A percentile compares a stretch with the other conserved stretches of the same genome.
Evolutionary conservation across 2,888 invertebrate species (phyloP).

Genomic region (Zygogramma bicolorata): DNA sequence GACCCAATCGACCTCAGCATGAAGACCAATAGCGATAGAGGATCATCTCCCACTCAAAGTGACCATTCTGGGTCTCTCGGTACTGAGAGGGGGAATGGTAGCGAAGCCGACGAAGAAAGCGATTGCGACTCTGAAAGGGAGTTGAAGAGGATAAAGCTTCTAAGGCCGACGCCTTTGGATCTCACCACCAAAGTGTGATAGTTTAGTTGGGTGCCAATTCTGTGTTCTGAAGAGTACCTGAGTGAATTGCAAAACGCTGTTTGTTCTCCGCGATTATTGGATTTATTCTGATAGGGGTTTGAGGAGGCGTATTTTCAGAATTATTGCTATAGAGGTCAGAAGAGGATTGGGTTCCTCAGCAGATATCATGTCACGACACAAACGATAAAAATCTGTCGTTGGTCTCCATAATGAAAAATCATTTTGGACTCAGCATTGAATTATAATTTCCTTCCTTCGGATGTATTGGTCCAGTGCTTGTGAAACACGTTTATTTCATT

Average conservation of each 20-base stretch:
- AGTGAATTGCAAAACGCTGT: constrained; percentile 7
- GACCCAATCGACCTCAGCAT: constrained; percentile 86
- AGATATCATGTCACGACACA: neutral
- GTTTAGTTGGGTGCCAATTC: constrained; percentile 58
- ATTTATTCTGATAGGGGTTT: neutral
- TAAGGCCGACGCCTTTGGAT: constrained; percentile 71
- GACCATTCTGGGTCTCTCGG: constrained; percentile 58
- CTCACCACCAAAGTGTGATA: constrained; percentile 79
- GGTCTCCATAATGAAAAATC: too few relatives aligned
- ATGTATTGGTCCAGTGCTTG: too few relatives aligned
- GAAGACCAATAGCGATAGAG: constrained; percentile 73
- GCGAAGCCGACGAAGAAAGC: constrained; percentile 71
- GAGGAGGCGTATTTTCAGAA: too few relatives aligned
- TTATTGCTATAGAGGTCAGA: too few relatives aligned
- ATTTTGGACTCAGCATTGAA: too few relatives aligned
- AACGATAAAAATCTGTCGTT: neutral
- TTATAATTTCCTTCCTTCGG: too few relatives aligned
- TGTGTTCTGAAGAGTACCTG: constrained; percentile 57
- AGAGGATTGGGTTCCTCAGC: neutral
- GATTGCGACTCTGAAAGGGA: constrained; percentile 67
- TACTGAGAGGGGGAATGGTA: constrained; percentile 61
- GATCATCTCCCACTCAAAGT: constrained; percentile 61
- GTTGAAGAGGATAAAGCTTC: constrained; percentile 64
- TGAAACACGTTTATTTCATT: too few relatives aligned
- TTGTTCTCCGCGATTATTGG: neutral